Evolutionary conservation across 1,140 invertebrate genomes (phyloP), one percentile per base, ranked within the genome.

Genomic region (Samia ricini): DNA sequence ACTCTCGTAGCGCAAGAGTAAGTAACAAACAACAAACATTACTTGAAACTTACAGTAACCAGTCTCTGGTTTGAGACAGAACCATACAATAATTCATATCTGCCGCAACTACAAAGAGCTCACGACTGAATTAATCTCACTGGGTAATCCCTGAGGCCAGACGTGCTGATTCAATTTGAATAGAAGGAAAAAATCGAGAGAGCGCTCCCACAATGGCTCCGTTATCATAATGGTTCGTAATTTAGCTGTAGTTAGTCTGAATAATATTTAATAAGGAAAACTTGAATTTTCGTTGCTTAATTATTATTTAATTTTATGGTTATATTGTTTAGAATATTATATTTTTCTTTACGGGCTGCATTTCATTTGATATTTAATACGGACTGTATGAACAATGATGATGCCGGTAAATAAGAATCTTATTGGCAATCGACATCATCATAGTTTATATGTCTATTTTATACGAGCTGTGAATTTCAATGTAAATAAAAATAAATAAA

Each of bases 101-200:
- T 22, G 56, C 26, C 56, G 56, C 56, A 57, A 57, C 56, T 57
- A 57, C 56, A 56, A 56, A 56, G 54, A 29, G 54, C 56, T 7
- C 12, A 48, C 15, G 24, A 52, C 48, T 18, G 48, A 66, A 66
- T 61, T 66, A 66, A 66, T 66, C 64, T 61, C 29, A n/a, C 23
- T 36, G 58, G 42, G 26, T 49, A 60, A 36, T 51, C 36, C 42
- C 55, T 26, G 58, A 57, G 57, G 24, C 23, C 29, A 56, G 29
- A 56, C 55, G 26, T 33, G 24, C 29, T 69, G 69, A 76, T 76
- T 72, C 71, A 69, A 79, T 76, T 79, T 74, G 67, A 74, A 74
- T 77, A 60, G 65, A 52, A 51, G 56, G 54, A 65, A 71, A 71
- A 68, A 64, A 57, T 49, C 42, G 18, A 52, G 50, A 52, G 20